These are phyloP conservation scores for Gryllus bimaculatus DNA, from an alignment of 1,140 invertebrate species.

Conservation along the genomic window DNA sequence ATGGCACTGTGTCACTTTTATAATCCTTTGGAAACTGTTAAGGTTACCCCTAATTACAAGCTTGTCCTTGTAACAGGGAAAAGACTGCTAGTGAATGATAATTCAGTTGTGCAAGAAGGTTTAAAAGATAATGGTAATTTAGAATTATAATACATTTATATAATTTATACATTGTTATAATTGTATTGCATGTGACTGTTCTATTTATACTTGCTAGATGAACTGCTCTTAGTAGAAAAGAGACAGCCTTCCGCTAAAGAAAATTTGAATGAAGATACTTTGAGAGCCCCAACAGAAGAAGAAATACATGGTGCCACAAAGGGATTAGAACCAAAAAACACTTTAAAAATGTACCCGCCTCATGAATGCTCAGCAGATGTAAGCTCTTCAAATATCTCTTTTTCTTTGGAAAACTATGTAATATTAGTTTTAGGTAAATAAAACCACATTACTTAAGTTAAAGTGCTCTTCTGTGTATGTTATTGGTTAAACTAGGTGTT, in stretches of 20 bases:
- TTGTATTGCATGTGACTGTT: neutral
- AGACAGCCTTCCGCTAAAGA: conserved; percentile 26
- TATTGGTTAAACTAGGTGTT: no score
- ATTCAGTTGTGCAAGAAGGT: conserved; percentile 30
- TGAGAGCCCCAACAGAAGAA: conserved; percentile 36
- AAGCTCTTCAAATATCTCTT: conserved; percentile 19
- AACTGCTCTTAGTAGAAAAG: conserved; percentile 34
- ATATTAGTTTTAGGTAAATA: no score
- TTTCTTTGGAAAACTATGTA: no score
- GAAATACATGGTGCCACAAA: conserved; percentile 34
- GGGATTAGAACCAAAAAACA: conserved; percentile 31
- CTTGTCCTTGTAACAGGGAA: conserved; percentile 32
- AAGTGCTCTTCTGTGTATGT: no score
- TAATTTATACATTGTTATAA: neutral
- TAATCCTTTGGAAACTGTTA: conserved; percentile 28
- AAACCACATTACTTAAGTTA: no score
- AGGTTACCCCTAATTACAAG: conserved; percentile 29
- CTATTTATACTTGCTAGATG: conserved; percentile 31
- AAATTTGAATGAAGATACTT: conserved; percentile 29
- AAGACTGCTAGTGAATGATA: conserved; percentile 31
- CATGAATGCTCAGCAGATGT: conserved; percentile 31
- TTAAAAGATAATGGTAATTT: conserved; percentile 33
- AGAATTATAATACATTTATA: neutral
- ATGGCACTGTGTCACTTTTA: conserved; percentile 37
- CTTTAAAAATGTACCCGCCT: conserved; percentile 26